Evolutionary conservation across 2,888 invertebrate species (phyloP).

Genomic region (Cryptocephalus primarius): DNA sequence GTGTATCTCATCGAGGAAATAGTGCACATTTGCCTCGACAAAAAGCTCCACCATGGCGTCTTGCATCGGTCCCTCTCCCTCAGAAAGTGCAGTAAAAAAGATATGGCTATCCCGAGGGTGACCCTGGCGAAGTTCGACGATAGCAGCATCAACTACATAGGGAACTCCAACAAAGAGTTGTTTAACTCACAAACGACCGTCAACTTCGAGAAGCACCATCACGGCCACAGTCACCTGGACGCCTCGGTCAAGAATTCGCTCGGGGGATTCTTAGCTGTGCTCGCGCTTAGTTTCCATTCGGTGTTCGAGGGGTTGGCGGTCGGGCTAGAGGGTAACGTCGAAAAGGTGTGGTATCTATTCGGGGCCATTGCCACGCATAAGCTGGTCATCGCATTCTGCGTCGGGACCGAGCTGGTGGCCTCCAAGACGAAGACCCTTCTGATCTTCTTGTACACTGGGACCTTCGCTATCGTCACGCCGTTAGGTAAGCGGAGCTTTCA

Average conservation of each 20-base stretch:
- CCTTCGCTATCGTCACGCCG: constrained; percentile 57
- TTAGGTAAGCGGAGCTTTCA: constrained; percentile 31
- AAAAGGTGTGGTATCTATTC: constrained; percentile 51
- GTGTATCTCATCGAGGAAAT: constrained; percentile 53
- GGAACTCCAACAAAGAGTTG: constrained; percentile 29
- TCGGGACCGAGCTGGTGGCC: constrained; percentile 51
- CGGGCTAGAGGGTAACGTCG: constrained; percentile 47
- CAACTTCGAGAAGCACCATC: constrained; percentile 16
- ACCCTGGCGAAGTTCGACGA: constrained; percentile 31
- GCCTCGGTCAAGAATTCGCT: constrained; percentile 40
- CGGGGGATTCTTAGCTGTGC: constrained; percentile 49
- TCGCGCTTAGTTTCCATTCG: constrained; percentile 57
- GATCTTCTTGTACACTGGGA: constrained; percentile 46
- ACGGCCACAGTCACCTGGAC: constrained; percentile 16
- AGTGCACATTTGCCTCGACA: constrained; percentile 44
- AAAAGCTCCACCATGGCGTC: constrained; percentile 30
- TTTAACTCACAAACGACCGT: constrained; percentile 27
- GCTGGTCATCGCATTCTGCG: constrained; percentile 54
- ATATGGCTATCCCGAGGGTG: constrained; percentile 31
- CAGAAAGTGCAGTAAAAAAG: constrained; percentile 34
- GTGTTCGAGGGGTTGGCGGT: constrained; percentile 60
- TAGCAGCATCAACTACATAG: constrained; percentile 28
- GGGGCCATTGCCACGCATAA: constrained; percentile 58
- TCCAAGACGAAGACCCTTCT: constrained; percentile 39
- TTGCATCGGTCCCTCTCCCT: constrained; percentile 41